A percentile compares a stretch with the other conserved stretches of the same genome.
Conservation (phyloP, 2,888 invertebrate species). For the Eupithecia insigniata region DNA sequence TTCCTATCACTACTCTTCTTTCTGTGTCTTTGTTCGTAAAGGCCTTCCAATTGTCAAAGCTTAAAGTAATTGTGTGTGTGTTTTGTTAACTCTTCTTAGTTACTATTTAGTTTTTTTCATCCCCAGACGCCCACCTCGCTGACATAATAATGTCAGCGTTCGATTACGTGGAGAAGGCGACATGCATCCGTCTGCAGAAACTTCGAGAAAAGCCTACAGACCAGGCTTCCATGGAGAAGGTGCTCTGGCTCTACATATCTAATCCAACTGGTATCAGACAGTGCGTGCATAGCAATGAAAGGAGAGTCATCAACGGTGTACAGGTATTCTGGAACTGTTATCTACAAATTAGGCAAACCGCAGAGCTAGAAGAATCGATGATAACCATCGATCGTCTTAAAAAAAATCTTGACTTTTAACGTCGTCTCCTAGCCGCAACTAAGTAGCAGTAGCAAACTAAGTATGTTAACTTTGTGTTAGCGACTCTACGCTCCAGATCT, state of each 20-base stretch:
- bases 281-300: constrained; percentile 77
- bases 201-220: constrained; percentile 71
- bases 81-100: no score
- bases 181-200: constrained; percentile 72
- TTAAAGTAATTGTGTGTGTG: no score
- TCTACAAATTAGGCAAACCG: not conserved
- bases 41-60: not conserved
- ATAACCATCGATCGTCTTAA: no score
- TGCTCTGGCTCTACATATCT: constrained; percentile 73
- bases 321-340: constrained; percentile 60
- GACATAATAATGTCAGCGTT: constrained; percentile 67
- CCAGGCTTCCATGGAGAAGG: constrained; percentile 58
- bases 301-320: constrained; percentile 64
- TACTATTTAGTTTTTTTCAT: not conserved
- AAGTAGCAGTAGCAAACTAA: no score
- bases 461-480: no score
- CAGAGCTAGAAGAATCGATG: not conserved
- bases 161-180: constrained; percentile 71
- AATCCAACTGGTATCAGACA: constrained; percentile 73
- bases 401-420: no score
- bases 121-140: constrained; percentile 58
- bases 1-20: not conserved
- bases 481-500: not conserved
- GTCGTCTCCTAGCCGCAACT: no score
- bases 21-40: not conserved